Percentiles rank a stretch among this genome's conserved stretches.
These are phyloP conservation scores for Asobara japonica DNA, from an alignment of 1,140 invertebrate genomes.

Conservation along the genomic window DNA sequence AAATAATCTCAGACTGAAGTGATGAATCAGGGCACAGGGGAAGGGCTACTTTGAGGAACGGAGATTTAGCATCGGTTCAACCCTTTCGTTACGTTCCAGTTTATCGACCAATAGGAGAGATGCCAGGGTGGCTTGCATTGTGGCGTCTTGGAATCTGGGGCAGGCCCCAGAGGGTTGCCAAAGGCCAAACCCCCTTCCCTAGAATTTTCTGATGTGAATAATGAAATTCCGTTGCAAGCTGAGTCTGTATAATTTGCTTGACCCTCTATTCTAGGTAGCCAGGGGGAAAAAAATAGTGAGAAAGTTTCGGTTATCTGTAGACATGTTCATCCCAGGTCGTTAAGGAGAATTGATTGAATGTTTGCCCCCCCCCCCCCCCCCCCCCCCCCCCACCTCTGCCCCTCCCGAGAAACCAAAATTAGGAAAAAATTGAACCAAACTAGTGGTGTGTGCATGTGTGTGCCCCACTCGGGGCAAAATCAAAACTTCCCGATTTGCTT, in stretches of 20 bases:
- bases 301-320: too few relatives aligned
- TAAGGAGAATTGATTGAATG: too few relatives aligned
- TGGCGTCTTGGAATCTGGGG: slow-evolving; percentile 43
- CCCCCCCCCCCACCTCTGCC: too few relatives aligned
- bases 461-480: too few relatives aligned
- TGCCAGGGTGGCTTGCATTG: not conserved
- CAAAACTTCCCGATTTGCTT: too few relatives aligned
- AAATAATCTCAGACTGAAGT: slow-evolving; percentile 7
- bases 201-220: not conserved
- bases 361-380: too few relatives aligned
- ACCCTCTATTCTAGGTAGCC: not conserved
- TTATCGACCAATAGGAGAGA: slow-evolving; percentile 51
- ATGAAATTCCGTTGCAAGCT: not conserved
- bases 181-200: slow-evolving; percentile 41
- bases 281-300: too few relatives aligned
- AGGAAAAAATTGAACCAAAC: too few relatives aligned
- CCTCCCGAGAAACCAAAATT: too few relatives aligned
- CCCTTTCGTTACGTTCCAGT: slow-evolving; percentile 52
- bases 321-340: too few relatives aligned
- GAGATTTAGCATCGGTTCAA: slow-evolving; percentile 41
- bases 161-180: slow-evolving; percentile 39
- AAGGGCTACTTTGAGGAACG: not conserved
- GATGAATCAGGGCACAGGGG: slow-evolving; percentile 28
- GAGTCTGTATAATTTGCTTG: not conserved
- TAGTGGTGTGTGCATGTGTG: too few relatives aligned